phyloP scores from a whole-genome alignment of 53 echinoderm and acorn worm species.

The Mesocentrotus franciscanus region DNA sequence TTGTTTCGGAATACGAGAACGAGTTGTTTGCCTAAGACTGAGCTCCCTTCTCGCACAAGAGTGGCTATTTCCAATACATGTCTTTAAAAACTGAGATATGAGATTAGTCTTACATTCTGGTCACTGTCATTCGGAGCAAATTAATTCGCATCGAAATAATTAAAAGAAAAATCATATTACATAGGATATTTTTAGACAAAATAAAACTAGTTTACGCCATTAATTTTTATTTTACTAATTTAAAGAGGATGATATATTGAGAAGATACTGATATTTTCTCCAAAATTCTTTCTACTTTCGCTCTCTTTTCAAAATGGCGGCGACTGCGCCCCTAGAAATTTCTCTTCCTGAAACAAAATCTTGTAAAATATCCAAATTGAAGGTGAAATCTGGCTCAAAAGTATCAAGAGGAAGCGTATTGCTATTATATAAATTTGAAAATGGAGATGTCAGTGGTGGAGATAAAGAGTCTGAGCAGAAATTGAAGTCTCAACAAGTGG shows the following conservation, averaged over 20 bases:
- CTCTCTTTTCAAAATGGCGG: slow-evolving; percentile 71
- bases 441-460: slow-evolving; percentile 49
- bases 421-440: slow-evolving; percentile 67
- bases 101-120: slow-evolving; percentile 36
- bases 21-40: neutral
- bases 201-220: neutral
- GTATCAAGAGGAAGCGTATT: slow-evolving; percentile 83
- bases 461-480: slow-evolving; percentile 64
- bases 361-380: slow-evolving; percentile 89
- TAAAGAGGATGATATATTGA: neutral
- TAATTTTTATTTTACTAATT: neutral
- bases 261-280: slow-evolving; percentile 4
- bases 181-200: neutral
- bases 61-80: neutral
- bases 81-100: neutral
- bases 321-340: slow-evolving; percentile 74
- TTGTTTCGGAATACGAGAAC: neutral
- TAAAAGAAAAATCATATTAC: neutral
- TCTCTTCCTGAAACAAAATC: slow-evolving; percentile 74
- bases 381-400: slow-evolving; percentile 82
- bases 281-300: neutral
- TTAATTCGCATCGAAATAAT: neutral
- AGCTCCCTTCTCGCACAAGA: neutral
- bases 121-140: neutral
- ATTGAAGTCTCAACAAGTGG: slow-evolving; percentile 85